Conservation (phyloP, 1,140 invertebrate genomes). For the Ostrea edulis region DNA sequence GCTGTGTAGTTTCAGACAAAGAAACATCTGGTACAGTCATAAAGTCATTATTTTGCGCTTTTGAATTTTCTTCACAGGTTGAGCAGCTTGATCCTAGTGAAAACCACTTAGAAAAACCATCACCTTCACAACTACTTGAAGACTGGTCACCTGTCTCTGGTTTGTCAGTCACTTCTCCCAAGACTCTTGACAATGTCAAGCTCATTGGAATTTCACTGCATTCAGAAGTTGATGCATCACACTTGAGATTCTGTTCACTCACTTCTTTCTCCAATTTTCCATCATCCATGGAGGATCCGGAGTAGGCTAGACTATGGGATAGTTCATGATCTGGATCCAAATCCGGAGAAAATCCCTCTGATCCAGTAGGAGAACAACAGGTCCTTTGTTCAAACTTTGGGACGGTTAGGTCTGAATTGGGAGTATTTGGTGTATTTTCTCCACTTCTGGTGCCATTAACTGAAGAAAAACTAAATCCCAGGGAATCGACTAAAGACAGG, state of each 20-base stretch:
- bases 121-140: not conserved
- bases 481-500: not conserved
- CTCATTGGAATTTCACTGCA: not conserved
- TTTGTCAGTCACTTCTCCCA: not conserved
- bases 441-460: slow-evolving; percentile 2
- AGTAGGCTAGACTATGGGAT: not conserved
- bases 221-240: not conserved
- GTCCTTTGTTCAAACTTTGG: slow-evolving; percentile 30
- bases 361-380: slow-evolving; percentile 44
- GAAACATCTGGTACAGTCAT: not conserved
- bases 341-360: slow-evolving; percentile 55
- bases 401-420: slow-evolving; percentile 3
- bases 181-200: not conserved
- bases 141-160: not conserved
- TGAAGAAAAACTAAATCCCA: slow-evolving; percentile 18
- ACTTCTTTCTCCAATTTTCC: not conserved
- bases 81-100: slow-evolving; percentile 7
- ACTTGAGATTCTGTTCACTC: not conserved
- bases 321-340: slow-evolving; percentile 28
- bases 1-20: not conserved
- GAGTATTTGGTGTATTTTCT: slow-evolving; percentile 25
- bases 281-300: not conserved
- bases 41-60: slow-evolving; percentile 21
- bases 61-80: slow-evolving; percentile 3
- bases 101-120: slow-evolving; percentile 9